phyloP scores from a whole-genome alignment of 2,113 vertebrate genomes.

The Poeciliopsis occidentalis region DNA sequence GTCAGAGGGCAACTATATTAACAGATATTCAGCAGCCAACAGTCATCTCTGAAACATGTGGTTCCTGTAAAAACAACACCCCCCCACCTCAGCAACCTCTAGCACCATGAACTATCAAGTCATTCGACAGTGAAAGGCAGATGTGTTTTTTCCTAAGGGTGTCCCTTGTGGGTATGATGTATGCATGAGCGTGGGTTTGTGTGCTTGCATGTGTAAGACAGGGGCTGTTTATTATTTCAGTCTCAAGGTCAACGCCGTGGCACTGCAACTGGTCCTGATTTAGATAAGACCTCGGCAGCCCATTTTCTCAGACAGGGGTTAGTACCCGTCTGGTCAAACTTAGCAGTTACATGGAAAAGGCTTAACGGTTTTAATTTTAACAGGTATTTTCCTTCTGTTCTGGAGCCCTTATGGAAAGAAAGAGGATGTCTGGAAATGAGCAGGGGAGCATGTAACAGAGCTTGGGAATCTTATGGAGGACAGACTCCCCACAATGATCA shows the following conservation, averaged over 20 bases:
- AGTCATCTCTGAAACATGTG: slow-evolving; percentile 73
- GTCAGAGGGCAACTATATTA: slow-evolving; percentile 62
- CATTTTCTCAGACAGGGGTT: slow-evolving; percentile 21
- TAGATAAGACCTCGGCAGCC: slow-evolving; percentile 34
- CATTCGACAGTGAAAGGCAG: slow-evolving; percentile 49
- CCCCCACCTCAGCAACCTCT: slow-evolving; percentile 35
- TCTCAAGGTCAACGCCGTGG: slow-evolving; percentile 50
- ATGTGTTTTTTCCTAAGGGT: slow-evolving; percentile 73
- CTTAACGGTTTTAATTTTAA: slow-evolving; percentile 43
- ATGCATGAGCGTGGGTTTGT: slow-evolving; percentile 34
- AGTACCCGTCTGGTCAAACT: slow-evolving; percentile 28
- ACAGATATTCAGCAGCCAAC: slow-evolving; percentile 70
- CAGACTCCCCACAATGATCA: slow-evolving; percentile 43
- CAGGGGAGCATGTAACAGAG: slow-evolving; percentile 17
- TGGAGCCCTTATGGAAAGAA: slow-evolving; percentile 33
- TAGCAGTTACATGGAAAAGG: slow-evolving; percentile 36
- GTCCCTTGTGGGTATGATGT: slow-evolving; percentile 54
- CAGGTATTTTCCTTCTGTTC: slow-evolving; percentile 39
- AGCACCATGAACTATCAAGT: slow-evolving; percentile 43
- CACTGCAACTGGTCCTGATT: slow-evolving; percentile 54
- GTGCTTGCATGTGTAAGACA: slow-evolving; percentile 41
- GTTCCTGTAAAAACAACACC: slow-evolving; percentile 73
- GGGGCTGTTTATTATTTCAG: slow-evolving; percentile 51
- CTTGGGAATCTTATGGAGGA: slow-evolving; percentile 14
- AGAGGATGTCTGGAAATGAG: slow-evolving; percentile 36